These are phyloP conservation scores for Rutpela maculata DNA, from an alignment of 2,888 invertebrate genomes.

Conservation along the genomic window DNA sequence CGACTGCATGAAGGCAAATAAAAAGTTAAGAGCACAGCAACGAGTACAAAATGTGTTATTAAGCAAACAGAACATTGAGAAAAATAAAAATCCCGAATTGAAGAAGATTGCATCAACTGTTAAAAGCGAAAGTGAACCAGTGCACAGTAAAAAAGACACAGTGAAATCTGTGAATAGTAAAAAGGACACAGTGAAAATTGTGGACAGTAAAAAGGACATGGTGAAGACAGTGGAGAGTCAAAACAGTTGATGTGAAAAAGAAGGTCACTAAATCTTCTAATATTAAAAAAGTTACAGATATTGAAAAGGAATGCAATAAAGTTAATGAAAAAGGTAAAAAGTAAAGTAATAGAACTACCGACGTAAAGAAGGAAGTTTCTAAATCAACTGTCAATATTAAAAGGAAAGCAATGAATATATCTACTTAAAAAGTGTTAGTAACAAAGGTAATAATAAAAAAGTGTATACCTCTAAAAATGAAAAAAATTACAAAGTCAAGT, in stretches of 20 bases:
- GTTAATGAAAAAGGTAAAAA: constrained; percentile 50
- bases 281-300: constrained; percentile 57
- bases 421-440: constrained; percentile 63
- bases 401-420: constrained; percentile 40
- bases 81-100: neutral
- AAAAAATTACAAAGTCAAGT: constrained; percentile 39
- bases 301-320: constrained; percentile 53
- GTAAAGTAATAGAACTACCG: constrained; percentile 54
- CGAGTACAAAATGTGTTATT: constrained; percentile 14
- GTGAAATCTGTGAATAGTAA: too few relatives aligned
- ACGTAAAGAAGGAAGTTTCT: constrained; percentile 64
- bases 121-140: constrained; percentile 46
- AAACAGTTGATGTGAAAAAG: constrained; percentile 27
- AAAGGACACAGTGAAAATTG: constrained; percentile 11
- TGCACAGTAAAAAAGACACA: too few relatives aligned
- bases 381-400: constrained; percentile 53
- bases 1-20: constrained; percentile 59
- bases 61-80: constrained; percentile 41
- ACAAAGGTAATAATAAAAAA: constrained; percentile 46
- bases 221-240: constrained; percentile 44
- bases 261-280: constrained; percentile 33
- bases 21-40: constrained; percentile 51
- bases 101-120: constrained; percentile 9
- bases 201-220: constrained; percentile 25
- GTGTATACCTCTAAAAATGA: constrained; percentile 2